Conservation (phyloP, 2,888 invertebrate species). For the Empis stercorea region DNA sequence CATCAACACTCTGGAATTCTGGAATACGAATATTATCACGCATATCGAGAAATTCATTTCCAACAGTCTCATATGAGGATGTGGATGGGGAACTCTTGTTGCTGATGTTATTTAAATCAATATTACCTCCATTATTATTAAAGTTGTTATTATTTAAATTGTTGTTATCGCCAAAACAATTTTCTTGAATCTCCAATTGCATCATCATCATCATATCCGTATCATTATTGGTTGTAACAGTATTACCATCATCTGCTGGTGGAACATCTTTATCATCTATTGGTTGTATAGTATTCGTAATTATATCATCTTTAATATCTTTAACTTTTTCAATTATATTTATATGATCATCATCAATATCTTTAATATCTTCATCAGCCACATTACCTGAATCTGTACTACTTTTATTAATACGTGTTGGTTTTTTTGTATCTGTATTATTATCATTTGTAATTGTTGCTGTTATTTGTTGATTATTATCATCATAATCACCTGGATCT, state of each 20-base stretch:
- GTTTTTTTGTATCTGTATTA: constrained; percentile 6
- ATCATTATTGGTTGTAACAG: background rate
- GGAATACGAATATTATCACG: constrained; percentile 21
- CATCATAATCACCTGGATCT: constrained; percentile 35
- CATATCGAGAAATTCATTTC: constrained; percentile 34
- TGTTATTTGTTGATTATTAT: constrained; percentile 14
- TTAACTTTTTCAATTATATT: constrained; percentile 13
- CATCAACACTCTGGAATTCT: constrained; percentile 38
- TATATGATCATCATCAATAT: constrained; percentile 30
- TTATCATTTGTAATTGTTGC: background rate
- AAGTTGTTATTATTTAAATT: background rate
- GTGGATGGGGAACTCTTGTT: constrained; percentile 30
- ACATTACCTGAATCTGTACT: constrained; percentile 36
- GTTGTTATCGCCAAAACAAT: constrained; percentile 23
- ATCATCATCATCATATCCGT: constrained; percentile 16
- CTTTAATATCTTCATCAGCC: constrained; percentile 33
- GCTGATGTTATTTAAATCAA: constrained; percentile 8
- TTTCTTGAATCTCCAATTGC: constrained; percentile 22
- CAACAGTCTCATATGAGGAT: constrained; percentile 35
- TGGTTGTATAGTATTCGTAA: constrained; percentile 10
- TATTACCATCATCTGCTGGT: constrained; percentile 10
- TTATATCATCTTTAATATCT: constrained; percentile 20
- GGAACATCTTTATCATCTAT: constrained; percentile 17
- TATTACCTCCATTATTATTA: background rate
- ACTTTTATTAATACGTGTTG: constrained; percentile 31